These are phyloP conservation scores for Syrmaticus mikado DNA, from an alignment of 2,113 vertebrate species.

Conservation along the genomic window DNA sequence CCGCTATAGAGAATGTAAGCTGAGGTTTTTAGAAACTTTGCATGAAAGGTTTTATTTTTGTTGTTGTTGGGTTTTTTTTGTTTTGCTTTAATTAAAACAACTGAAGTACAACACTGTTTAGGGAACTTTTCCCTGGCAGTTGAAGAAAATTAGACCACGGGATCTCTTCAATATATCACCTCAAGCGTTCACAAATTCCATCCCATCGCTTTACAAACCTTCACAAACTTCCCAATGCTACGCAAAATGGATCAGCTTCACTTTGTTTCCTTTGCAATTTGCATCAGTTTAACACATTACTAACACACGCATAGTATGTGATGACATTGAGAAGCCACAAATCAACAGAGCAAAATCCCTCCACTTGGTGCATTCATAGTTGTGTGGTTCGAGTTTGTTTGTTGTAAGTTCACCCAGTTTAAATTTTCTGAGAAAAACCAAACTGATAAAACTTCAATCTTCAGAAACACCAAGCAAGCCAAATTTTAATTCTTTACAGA, in stretches of 20 bases:
- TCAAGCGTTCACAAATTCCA: not conserved
- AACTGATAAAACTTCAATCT: not conserved
- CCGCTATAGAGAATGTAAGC: not conserved
- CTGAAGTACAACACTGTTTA: not conserved
- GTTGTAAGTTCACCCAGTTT: not conserved
- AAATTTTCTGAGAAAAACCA: not conserved
- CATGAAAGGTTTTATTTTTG: not conserved
- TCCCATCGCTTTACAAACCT: not conserved
- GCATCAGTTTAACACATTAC: not conserved
- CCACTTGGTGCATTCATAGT: not conserved
- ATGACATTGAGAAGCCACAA: not conserved
- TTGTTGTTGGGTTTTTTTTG: not conserved
- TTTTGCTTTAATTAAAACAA: not conserved
- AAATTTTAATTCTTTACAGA: not conserved
- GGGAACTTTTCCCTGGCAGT: not conserved
- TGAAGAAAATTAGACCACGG: not conserved
- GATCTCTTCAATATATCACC: not conserved
- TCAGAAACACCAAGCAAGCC: not conserved
- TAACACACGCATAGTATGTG: not conserved
- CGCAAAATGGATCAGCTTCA: not conserved
- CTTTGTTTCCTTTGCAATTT: not conserved
- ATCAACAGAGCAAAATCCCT: not conserved
- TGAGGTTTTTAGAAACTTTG: not conserved
- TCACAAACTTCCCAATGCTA: not conserved
- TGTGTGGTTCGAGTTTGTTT: fast-evolving